phyloP scores from a whole-genome alignment of 2,888 invertebrate genomes.

The Xestia c-nigrum region DNA sequence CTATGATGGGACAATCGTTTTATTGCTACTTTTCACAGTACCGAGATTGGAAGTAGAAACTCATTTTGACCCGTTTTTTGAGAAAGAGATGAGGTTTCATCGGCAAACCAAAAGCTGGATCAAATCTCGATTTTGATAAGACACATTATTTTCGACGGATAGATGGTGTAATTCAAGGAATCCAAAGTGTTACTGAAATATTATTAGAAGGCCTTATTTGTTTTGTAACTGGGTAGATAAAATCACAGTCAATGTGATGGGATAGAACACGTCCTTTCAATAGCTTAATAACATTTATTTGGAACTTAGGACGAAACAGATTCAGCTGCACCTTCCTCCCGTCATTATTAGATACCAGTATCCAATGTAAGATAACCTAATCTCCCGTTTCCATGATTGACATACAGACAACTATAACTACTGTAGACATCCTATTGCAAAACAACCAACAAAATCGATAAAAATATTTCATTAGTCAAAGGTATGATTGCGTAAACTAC shows the following conservation, averaged over 20 bases:
- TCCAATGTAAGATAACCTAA: not conserved
- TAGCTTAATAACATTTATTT: not conserved
- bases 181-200: not conserved
- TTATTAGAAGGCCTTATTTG: not conserved
- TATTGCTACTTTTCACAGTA: not conserved
- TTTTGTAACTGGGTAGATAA: too few relatives aligned
- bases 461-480: not conserved
- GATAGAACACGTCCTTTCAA: too few relatives aligned
- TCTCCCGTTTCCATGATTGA: not conserved
- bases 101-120: not conserved
- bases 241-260: too few relatives aligned
- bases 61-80: not conserved
- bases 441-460: not conserved
- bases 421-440: not conserved
- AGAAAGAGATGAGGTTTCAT: not conserved
- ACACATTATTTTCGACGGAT: not conserved
- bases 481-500: not conserved
- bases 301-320: not conserved
- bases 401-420: not conserved
- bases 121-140: not conserved
- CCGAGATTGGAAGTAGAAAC: not conserved
- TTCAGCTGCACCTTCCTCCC: not conserved
- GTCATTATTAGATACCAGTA: not conserved
- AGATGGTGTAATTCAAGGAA: too few relatives aligned
- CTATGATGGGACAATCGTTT: slow-evolving; percentile 44